These are phyloP conservation scores for Frieseomelitta varia DNA, from an alignment of 1,140 invertebrate species.

Conservation along the genomic window DNA sequence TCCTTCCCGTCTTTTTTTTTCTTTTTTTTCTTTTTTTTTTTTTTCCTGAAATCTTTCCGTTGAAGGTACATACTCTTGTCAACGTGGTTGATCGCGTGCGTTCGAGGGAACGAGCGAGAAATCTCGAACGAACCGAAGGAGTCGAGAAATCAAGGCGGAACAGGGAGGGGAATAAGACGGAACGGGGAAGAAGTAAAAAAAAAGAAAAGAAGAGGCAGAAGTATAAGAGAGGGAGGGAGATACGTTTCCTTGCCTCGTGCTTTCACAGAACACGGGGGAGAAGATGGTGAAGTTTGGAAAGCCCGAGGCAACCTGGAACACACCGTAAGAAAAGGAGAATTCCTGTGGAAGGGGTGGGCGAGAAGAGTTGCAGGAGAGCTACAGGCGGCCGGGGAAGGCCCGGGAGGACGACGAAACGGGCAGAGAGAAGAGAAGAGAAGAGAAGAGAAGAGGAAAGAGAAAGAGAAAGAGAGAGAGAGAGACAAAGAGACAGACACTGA, in stretches of 20 bases:
- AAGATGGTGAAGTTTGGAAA: conserved; percentile 69
- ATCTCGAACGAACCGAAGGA: conserved; percentile 27
- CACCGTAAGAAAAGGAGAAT: conserved; percentile 58
- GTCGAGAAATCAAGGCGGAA: conserved; percentile 39
- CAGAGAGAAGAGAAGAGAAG: neutral
- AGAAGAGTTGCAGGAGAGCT: conserved; percentile 61
- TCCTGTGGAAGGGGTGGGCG: conserved; percentile 47
- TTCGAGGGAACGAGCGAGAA: neutral
- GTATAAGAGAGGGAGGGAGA: neutral
- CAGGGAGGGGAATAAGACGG: conserved; percentile 16
- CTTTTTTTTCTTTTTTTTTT: no score
- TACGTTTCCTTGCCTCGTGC: conserved; percentile 14
- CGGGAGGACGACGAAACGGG: conserved; percentile 35
- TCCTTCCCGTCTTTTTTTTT: no score
- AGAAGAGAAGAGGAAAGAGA: conserved; percentile 25
- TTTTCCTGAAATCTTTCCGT: no score
- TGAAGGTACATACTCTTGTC: neutral
- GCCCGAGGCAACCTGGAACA: conserved; percentile 61
- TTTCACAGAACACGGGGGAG: conserved; percentile 33
- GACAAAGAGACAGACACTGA: conserved; percentile 60
- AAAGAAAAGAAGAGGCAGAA: neutral
- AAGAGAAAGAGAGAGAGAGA: conserved; percentile 28
- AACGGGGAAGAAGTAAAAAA: neutral
- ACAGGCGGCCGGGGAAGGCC: conserved; percentile 36
- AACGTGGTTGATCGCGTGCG: neutral